phyloP scores from a whole-genome alignment of 2,888 invertebrate genomes.

The Linnaemya tessellans region DNA sequence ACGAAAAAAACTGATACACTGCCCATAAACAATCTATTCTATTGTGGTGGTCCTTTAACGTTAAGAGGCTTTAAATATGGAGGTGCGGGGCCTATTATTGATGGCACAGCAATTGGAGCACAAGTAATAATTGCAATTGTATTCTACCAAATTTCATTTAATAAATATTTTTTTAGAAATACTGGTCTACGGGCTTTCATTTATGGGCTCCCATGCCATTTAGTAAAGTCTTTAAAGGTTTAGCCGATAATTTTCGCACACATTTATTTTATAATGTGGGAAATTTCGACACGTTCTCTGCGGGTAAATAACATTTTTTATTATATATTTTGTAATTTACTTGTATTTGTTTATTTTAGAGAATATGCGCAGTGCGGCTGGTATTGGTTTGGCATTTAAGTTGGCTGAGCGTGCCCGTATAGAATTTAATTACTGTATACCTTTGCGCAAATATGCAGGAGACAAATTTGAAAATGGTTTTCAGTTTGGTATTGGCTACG shows the following conservation, averaged over 20 bases:
- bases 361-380: constrained; percentile 89
- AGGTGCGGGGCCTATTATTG: constrained; percentile 93
- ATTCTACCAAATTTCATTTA: not conserved
- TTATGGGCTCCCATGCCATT: constrained; percentile 96
- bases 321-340: not conserved
- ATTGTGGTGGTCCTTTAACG: constrained; percentile 92
- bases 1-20: constrained; percentile 78
- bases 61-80: constrained; percentile 94
- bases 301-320: constrained; percentile 75
- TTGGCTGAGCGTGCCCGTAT: constrained; percentile 94
- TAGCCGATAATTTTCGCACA: constrained; percentile 92
- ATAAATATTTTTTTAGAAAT: constrained; percentile 84
- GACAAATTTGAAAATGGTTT: constrained; percentile 89
- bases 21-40: constrained; percentile 81
- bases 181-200: constrained; percentile 94
- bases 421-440: constrained; percentile 97
- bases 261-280: constrained; percentile 96
- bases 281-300: constrained; percentile 86
- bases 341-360: constrained; percentile 76
- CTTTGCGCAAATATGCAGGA: constrained; percentile 86
- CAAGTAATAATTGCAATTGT: constrained; percentile 79
- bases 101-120: constrained; percentile 90
- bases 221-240: constrained; percentile 89
- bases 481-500: constrained; percentile 93
- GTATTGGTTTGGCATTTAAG: constrained; percentile 92